Evolutionary conservation across 1,140 invertebrate genomes (phyloP).

Genomic region (Saccostrea echinata): DNA sequence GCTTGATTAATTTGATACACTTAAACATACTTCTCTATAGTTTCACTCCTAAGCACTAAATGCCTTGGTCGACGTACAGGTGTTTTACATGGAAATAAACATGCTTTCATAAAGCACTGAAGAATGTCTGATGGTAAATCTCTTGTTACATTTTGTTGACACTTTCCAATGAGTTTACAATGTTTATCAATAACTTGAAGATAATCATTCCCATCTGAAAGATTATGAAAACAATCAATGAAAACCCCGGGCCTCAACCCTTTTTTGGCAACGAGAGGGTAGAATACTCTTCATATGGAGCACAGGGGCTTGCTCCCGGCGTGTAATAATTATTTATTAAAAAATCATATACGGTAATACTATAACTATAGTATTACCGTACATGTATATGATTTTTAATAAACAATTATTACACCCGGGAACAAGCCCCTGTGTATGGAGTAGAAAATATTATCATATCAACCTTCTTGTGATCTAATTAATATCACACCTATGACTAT

Average conservation of each 20-base stretch:
- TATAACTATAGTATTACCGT: too few species aligned
- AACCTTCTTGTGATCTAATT: too few species aligned
- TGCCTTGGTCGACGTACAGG: neutral
- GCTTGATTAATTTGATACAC: neutral
- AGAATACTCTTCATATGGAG: neutral
- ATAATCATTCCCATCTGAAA: neutral
- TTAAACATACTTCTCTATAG: neutral
- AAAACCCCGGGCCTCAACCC: neutral
- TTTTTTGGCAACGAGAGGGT: neutral
- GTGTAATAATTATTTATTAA: too few species aligned
- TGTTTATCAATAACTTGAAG: neutral
- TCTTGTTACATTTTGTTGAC: neutral
- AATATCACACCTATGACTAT: too few species aligned
- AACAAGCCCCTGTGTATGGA: too few species aligned
- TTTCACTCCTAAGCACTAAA: neutral
- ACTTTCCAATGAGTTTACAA: neutral
- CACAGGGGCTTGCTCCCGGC: too few species aligned
- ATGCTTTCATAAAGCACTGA: neutral
- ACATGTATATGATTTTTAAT: too few species aligned
- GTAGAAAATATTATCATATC: too few species aligned
- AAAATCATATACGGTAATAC: too few species aligned
- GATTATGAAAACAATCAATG: neutral
- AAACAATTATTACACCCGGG: too few species aligned
- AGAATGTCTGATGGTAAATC: neutral
- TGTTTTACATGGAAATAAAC: slow-evolving; percentile 12